Evolutionary conservation across 2,888 invertebrate genomes (phyloP), one percentile per base, ranked within the genome.

Genomic region (Temnothorax unifasciatus): DNA sequence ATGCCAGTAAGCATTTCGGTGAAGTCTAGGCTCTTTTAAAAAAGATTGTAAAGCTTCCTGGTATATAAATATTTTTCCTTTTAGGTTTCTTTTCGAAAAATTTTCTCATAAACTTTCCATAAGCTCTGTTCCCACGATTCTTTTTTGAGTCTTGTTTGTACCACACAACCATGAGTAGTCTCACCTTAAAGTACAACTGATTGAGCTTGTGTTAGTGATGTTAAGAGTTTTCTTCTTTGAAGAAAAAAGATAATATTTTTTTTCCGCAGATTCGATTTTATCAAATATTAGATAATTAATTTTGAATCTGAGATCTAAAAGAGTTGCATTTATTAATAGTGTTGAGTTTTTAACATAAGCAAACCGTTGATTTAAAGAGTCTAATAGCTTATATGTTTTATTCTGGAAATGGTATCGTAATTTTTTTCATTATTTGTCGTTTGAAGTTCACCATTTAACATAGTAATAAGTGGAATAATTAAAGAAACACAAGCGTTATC

Each of bases 401-500:
- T 66, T 66, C 21, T 66, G 2, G 13, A 38, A 66, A 66, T 66
- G 3, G 21, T 8, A 57, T 57, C n/a, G 54, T 54, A 11, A 44
- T 44, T 64, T 64, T 41, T 64, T 11, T 52, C 54, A 54, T 54
- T 21, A 11, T n/a, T 13, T 41, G 8, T 41, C 13, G 21, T 0
- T 44, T 44, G 6, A 66, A 66, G 44, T 44, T 66, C 25, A 41
- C 41, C 21, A 66, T 2, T n/a, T 66, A 66, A 66, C 64, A 66
- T 66, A 8, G 64, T 41, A 66, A 66, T 66, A 2, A 47, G 61
- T 34, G 15, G 66, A 47, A 66, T 66, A 66, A 25, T 47, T 4
- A 66, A 47, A 66, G 66, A 66, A 47, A 66, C 25, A 47, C 66
- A 66, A 25, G 66, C 47, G 9, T 66, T 9, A 47, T 66, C 66